Conservation (phyloP, 2,888 invertebrate species). For the Caenorhabditis sp. region DNA sequence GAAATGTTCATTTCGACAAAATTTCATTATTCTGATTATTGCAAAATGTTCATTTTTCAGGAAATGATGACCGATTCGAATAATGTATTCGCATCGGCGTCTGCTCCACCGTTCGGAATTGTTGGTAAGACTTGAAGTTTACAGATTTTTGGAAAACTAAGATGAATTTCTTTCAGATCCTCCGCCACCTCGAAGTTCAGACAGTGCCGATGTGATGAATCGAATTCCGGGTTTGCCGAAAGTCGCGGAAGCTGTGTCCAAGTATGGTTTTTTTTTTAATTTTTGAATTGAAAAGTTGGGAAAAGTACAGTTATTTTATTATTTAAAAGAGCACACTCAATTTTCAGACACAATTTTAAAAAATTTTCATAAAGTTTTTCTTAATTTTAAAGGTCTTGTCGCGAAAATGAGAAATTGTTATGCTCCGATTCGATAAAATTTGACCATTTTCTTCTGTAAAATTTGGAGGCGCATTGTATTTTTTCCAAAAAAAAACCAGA, state of each 20-base stretch:
- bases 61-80: conserved; percentile 11
- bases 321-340: no score
- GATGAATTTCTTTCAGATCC: not conserved
- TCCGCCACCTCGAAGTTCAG: conserved; percentile 3
- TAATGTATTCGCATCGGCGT: not conserved
- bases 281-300: not conserved
- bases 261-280: conserved; percentile 16
- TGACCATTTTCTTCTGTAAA: no score
- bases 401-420: no score
- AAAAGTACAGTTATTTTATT: not conserved
- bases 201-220: conserved; percentile 27
- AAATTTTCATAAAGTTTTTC: no score
- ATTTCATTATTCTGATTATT: no score
- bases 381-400: no score
- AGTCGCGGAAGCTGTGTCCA: conserved; percentile 28
- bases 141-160: not conserved
- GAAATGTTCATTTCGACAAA: not conserved
- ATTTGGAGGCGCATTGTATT: no score
- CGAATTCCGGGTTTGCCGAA: conserved; percentile 27
- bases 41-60: no score
- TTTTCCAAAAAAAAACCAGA: no score
- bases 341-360: no score
- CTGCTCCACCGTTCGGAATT: not conserved
- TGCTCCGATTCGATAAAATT: no score
- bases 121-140: not conserved